Conservation (phyloP, 1,140 invertebrate genomes). For the Aphis gossypii region DNA sequence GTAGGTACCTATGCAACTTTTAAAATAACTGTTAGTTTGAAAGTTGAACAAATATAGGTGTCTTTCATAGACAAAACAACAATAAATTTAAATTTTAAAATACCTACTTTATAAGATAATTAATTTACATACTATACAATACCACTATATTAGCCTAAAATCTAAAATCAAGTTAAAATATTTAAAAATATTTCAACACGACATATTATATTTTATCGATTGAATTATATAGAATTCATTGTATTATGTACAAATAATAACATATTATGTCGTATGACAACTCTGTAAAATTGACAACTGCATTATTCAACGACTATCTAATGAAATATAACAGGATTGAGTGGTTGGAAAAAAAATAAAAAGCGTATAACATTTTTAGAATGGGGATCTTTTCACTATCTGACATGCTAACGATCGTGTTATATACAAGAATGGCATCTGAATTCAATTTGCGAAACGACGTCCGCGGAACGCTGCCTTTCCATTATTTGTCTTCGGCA, state of each 20-base stretch:
- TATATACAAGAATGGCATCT: constrained; percentile 38
- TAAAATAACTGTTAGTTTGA: neutral
- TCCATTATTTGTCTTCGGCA: constrained; percentile 47
- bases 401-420: constrained; percentile 34
- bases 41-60: neutral
- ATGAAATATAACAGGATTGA: neutral
- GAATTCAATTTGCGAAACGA: constrained; percentile 51
- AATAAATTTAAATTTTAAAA: neutral
- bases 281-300: neutral
- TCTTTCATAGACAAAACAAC: neutral
- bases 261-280: neutral
- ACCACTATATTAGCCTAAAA: no score
- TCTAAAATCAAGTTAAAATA: neutral
- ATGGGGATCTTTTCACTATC: neutral
- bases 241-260: neutral
- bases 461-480: constrained; percentile 37
- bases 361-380: neutral
- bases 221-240: neutral
- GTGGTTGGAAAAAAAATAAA: neutral
- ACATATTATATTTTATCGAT: neutral
- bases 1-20: neutral
- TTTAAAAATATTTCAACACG: neutral
- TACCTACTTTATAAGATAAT: neutral
- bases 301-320: neutral
- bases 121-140: neutral